phyloP scores from a whole-genome alignment of 2,113 vertebrate species.

The Lethenteron camtschaticum region DNA sequence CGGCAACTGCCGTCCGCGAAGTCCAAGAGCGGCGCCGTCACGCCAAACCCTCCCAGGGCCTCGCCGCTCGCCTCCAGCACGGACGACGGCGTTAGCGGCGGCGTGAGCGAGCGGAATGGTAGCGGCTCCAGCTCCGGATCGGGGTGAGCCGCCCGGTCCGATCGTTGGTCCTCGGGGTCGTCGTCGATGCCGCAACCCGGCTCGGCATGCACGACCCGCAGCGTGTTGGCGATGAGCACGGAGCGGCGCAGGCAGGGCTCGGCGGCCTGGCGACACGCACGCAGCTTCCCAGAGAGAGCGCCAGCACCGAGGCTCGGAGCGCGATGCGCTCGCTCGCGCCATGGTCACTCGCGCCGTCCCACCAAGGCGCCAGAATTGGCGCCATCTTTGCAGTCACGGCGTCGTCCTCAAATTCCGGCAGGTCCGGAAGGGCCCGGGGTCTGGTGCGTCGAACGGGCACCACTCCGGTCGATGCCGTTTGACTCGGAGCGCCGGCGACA shows the following conservation, averaged over 20 bases:
- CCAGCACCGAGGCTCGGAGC: constrained; percentile 20
- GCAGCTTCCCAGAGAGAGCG: constrained; percentile 24
- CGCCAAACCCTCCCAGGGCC: not conserved
- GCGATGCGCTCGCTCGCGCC: not conserved
- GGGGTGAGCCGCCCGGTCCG: no score
- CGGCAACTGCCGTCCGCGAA: no score
- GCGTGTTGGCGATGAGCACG: constrained; percentile 24
- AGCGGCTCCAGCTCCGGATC: not conserved
- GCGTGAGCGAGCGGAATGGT: not conserved
- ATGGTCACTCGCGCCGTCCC: no score
- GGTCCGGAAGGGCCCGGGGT: no score
- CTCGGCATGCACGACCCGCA: constrained; percentile 19
- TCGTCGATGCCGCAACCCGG: not conserved
- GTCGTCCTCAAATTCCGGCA: no score
- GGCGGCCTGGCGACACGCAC: constrained; percentile 19
- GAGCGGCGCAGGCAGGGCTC: constrained; percentile 23
- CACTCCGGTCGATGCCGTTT: no score
- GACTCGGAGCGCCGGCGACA: no score
- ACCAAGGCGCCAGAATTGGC: no score
- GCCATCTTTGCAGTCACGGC: no score
- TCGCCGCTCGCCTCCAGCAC: constrained; percentile 5
- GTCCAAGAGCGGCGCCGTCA: not conserved
- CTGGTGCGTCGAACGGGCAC: no score
- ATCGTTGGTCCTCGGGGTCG: not conserved
- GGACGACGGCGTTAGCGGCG: constrained; percentile 1